These are phyloP conservation scores for Cephus rjabovi DNA, from an alignment of 2,888 invertebrate genomes.

Conservation along the genomic window DNA sequence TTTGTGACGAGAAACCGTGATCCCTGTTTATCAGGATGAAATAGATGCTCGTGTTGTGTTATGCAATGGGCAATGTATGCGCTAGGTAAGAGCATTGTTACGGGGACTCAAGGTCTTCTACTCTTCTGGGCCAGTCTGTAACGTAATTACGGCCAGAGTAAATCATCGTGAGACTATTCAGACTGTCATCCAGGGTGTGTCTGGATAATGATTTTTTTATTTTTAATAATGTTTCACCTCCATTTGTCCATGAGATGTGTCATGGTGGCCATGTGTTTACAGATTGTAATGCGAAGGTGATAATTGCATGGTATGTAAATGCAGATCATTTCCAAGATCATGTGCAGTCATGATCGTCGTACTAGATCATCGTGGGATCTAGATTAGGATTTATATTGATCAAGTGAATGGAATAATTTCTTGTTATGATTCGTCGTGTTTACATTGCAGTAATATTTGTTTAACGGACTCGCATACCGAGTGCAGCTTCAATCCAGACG, in stretches of 20 bases:
- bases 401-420: not conserved
- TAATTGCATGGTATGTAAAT: not conserved
- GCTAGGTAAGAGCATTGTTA: constrained; percentile 39
- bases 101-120: constrained; percentile 50
- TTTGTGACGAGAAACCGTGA: not conserved
- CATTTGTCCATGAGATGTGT: not conserved
- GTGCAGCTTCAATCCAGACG: not conserved
- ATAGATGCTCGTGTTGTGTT: not conserved
- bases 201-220: not conserved
- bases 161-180: not conserved
- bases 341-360: constrained; percentile 38
- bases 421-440: not conserved
- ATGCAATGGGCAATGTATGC: not conserved
- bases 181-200: not conserved
- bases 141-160: not conserved
- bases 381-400: not conserved
- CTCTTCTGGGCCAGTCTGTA: constrained; percentile 25
- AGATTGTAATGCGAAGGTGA: not conserved
- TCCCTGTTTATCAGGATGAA: not conserved
- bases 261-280: not conserved
- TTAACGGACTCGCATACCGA: not conserved
- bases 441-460: not conserved
- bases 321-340: constrained; percentile 20
- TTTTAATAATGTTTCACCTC: constrained; percentile 7
- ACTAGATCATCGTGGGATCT: constrained; percentile 61